Evolutionary conservation across 2,888 invertebrate species (phyloP), one percentile per base, ranked within the genome.

Genomic region (Macrosiphum euphorbiae): DNA sequence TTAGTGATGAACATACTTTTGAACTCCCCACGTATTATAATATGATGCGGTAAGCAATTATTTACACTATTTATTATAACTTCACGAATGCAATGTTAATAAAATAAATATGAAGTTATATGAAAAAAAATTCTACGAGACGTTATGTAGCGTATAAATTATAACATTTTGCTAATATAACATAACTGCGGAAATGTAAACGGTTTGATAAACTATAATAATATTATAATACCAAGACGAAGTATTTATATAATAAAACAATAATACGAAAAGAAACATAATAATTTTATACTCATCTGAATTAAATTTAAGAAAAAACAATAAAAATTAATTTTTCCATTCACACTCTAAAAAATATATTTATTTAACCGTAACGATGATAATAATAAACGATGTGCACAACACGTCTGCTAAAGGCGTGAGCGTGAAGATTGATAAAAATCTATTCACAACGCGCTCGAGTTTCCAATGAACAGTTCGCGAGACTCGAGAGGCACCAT

Each of bases 401-500:
- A 88, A 50, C 88, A 52, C 24, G 35, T 35, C 78, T 78, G 78
- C 78, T 35, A 52, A 88, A 52, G 88, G 88, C 88, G 52, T 52
- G 35, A 88, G 88, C 88, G 52, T 88, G 88, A 88, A 88, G 52
- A 52, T 52, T 88, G 88, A 88, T 88, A 88, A 52, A 88, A 88
- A 52, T 52, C 52, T 35, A 88, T 24, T 52, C 24, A 88, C 4
- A 88, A 35, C 28, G 24, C 24, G 24, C 35, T 11, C 35, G 52
- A 35, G 52, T 52, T 52, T 52, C 88, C 52, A 55, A 88, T 35
- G 50, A 88, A 20, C 24, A 52, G 35, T 52, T 52, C 4, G 88
- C 78, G 20, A 78, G 20, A 78, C 35, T 78, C 35, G 35, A 78
- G 20, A 10, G 35, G 78, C 35, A 78, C 67, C 35, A 35, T 67